Evolutionary conservation across 2,113 vertebrate genomes (phyloP), one percentile per base, ranked within the genome.

Genomic region (Burhinus bistriatus): DNA sequence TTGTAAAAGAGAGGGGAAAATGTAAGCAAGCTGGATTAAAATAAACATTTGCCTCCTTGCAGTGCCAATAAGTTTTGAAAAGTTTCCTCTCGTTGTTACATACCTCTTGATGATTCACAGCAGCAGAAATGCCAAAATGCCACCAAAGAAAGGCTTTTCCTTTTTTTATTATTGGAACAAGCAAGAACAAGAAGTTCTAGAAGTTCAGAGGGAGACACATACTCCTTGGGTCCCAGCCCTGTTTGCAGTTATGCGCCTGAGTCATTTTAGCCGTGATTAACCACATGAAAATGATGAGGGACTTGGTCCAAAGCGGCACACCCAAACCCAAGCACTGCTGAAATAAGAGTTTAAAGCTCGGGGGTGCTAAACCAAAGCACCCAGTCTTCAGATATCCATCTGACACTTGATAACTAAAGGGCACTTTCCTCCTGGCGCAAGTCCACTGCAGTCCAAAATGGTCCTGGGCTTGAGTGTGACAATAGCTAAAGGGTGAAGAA

Each of bases 141-240:
- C 79, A 94, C 95, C 85, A 90, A 95, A 97, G 85, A 97, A 96
- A 96, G 79, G 51, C 90, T 86, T 96, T 96, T 38, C 79, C 64
- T 84, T 86, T 79, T 79, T 58, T 64, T 91, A 19, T 85, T 96
- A 36, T 51, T 64, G 47, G 76, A 96, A 92, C 79, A 83, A 90
- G n/a, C 9, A 86, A 73, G 93, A 95, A 97, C 94, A 93, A 94
- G 71, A 83, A 87, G 95, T 97, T 89, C 93, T 75, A 22, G 92
- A 75, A 77, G 44, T 70, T 51, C 68, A 47, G 85, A 81, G 88
- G 95, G 95, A 95, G 68, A 89, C 68, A 82, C 66, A 52, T 34
- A 38, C 40, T 77, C 20, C 14, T 77, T 38, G 23, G 54, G 90
- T 80, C 83, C 68, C 79, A 81, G 85, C 83, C 85, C 59, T 70